These are phyloP conservation scores for Ceratothoa steindachneri DNA, from an alignment of 2,888 invertebrate genomes.

Conservation along the genomic window DNA sequence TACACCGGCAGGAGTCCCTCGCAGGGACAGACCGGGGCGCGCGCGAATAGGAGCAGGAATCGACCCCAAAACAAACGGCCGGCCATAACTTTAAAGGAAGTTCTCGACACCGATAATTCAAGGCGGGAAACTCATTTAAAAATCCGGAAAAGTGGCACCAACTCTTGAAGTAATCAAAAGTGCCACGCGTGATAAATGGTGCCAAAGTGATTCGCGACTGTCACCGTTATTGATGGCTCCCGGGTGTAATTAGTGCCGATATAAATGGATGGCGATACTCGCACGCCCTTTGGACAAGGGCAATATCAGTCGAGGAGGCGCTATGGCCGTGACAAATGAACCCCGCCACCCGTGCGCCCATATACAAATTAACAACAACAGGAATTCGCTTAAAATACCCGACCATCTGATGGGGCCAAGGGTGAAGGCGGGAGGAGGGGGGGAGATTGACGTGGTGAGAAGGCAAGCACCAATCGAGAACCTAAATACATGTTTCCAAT, in stretches of 20 bases:
- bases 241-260: slow-evolving; percentile 25
- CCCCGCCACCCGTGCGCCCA: background rate
- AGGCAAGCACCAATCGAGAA: background rate
- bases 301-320: background rate
- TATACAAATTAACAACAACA: background rate
- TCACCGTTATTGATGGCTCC: slow-evolving; percentile 36
- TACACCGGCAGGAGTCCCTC: no score
- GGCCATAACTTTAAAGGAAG: background rate
- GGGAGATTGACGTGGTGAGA: background rate
- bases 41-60: background rate
- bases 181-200: slow-evolving; percentile 33
- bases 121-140: background rate
- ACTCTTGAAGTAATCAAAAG: slow-evolving; percentile 29
- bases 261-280: slow-evolving; percentile 15
- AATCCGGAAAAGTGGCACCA: background rate
- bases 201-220: slow-evolving; percentile 27
- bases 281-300: background rate
- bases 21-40: no score
- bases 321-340: background rate
- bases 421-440: background rate
- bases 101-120: background rate
- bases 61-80: background rate
- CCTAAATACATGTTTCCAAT: no score
- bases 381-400: background rate
- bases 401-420: no score